phyloP scores from a whole-genome alignment of 2,797 vertebrate genomes.

The Argyrosomus regius region DNA sequence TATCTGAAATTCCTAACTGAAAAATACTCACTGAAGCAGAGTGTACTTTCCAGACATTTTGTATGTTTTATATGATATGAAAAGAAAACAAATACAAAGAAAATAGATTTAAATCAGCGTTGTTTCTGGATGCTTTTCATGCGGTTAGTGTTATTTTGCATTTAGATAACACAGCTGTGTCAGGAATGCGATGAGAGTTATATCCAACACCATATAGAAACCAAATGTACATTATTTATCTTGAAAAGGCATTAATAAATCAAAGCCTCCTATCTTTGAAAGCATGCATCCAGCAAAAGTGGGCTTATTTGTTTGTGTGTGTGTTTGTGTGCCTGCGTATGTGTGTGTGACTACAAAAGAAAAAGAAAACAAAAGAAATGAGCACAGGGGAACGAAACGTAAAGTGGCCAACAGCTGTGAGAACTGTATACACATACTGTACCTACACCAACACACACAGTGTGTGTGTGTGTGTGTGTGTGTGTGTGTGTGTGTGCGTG shows the following conservation, averaged over 20 bases:
- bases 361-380: no score
- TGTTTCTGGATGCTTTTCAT: neutral
- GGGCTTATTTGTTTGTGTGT: neutral
- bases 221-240: conserved; percentile 45
- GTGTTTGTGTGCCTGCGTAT: neutral
- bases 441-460: neutral
- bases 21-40: neutral
- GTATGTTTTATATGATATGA: neutral
- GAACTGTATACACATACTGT: neutral
- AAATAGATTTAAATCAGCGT: conserved; percentile 1
- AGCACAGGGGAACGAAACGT: conserved; percentile 13
- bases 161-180: conserved; percentile 27
- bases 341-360: conserved; percentile 13
- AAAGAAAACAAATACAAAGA: neutral
- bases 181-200: conserved; percentile 19
- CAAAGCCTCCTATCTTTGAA: conserved; percentile 19
- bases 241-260: conserved; percentile 46
- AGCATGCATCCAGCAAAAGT: neutral
- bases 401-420: conserved; percentile 47
- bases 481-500: neutral
- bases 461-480: neutral
- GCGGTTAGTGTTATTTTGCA: conserved; percentile 10
- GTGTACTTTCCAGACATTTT: neutral
- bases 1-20: neutral
- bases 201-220: conserved; percentile 24